Evolutionary conservation across 1,140 invertebrate species (phyloP), one percentile per base, ranked within the genome.

Genomic region (Daktulosphaira vitifoliae): DNA sequence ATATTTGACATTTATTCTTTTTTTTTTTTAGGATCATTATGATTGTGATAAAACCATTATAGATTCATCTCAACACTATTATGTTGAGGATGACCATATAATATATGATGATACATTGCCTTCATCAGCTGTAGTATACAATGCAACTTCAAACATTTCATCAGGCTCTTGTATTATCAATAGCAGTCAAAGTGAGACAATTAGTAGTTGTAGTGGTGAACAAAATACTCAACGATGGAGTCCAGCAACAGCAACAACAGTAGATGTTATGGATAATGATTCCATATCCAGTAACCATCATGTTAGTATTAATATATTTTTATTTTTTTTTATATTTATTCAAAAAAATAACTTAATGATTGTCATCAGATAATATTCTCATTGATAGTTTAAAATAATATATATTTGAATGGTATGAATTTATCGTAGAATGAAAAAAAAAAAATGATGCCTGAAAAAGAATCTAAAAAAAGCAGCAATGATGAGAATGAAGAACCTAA

Each of bases 161-260:
- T 42, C 53, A 2, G 53, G 4, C 0, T 16, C 8, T 5, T 33
- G 29, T 11, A 33, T 8, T 0, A 26, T n/a, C 23, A 7, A 22
- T 9, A 6, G 23, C 39, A 18, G 4, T 16, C 15, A 11, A 33
- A 11, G 29, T 6, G 11, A 11, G 5, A 33, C 29, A 5, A 33
- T 6, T 11, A n/a, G n/a, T n/a, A 33, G 29, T 33, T 33, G 29
- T 33, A 33, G 11, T 22, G 38, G n/a, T n/a, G 11, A 16, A 37
- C n/a, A 33, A 33, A 33, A 33, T 11, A 11, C 29, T 6, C 29
- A 33, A 33, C 54, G 54, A n/a, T 44, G 54, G 54, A 44, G 54
- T 44, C 54, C 54, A 9, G 37, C 38, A n/a, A 44, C 54, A n/a
- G 54, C 54, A 9, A 44, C 53, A n/a, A 56, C 53, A 3, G 39